These are phyloP conservation scores for Temnothorax nylanderi DNA, from an alignment of 1,140 invertebrate genomes.

Conservation along the genomic window DNA sequence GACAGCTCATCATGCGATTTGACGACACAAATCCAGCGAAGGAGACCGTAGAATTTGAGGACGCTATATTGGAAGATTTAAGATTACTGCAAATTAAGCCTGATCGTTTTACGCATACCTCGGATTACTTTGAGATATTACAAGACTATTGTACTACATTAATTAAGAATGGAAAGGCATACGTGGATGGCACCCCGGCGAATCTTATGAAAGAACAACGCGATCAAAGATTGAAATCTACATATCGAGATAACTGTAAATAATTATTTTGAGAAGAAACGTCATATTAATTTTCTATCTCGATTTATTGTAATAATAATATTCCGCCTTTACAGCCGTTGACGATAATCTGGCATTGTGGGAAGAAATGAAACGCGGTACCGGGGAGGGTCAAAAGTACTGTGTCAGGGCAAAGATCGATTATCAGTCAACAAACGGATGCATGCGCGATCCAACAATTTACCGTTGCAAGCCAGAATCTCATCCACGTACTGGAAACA, in stretches of 20 bases:
- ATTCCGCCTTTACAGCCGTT: constrained; percentile 87
- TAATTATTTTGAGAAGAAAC: constrained; percentile 37
- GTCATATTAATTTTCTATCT: constrained; percentile 40
- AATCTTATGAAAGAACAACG: constrained; percentile 98
- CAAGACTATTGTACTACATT: constrained; percentile 95
- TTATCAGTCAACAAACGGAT: constrained; percentile 98
- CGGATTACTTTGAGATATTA: constrained; percentile 98
- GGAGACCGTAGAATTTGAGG: constrained; percentile 99
- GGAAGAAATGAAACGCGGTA: constrained; percentile 98
- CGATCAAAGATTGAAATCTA: constrained; percentile 95
- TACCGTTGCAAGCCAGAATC: constrained; percentile 98
- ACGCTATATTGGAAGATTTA: constrained; percentile 98
- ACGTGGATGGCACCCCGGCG: constrained; percentile 98
- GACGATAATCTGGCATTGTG: constrained; percentile 96
- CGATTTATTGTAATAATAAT: constrained; percentile 40
- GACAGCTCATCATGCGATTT: constrained; percentile 99
- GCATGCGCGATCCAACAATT: constrained; percentile 99
- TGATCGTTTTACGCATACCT: constrained; percentile 97
- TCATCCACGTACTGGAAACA: constrained; percentile 96
- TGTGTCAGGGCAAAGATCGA: constrained; percentile 99
- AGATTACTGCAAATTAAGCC: constrained; percentile 96
- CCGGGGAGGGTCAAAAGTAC: constrained; percentile 92
- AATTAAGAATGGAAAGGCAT: constrained; percentile 95
- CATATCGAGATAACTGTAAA: constrained; percentile 94
- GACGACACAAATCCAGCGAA: constrained; percentile 99